Base-by-base conservation (phyloP, 2,888 invertebrate genomes). In the Ormyrus labotus region DNA sequence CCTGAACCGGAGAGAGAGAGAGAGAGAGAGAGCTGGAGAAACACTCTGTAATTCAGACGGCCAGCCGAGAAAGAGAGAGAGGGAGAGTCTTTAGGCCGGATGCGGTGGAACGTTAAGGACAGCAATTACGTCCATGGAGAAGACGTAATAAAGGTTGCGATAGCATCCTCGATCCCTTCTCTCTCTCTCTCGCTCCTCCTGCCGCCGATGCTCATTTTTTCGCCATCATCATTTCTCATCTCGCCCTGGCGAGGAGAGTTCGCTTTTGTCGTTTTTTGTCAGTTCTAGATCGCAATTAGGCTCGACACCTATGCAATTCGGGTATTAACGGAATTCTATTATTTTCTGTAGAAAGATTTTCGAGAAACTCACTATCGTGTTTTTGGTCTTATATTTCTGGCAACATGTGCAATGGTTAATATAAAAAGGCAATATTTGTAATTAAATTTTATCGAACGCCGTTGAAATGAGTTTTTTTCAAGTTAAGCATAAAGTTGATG, bases 81-180 rank as follows among this genome's bases (percentile, higher is more conserved):
- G n/a, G 13, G 13, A 50, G 48, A 34, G 60, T 68, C 69, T 79
- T 83, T 68, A 67, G 84, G 83, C 86, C 86, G 86, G 86, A 86
- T 86, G 86, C 85, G 84, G 84, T 83, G 81, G 84, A 85, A 84
- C 86, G 84, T 83, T 84, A 84, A 84, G 85, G 85, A 86, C 85
- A 85, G 84, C 85, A 85, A 86, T 86, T 85, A 85, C 84, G 83
- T 84, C 84, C 83, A 76, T 80, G 79, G 82, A 78, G 80, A 84
- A 85, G 84, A 85, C 81, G 84, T 84, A 84, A 83, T 85, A 84
- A 85, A 85, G 76, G 79, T 76, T 51, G 67, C 48, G 76, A 77
- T 80, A 68, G 60, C 61, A 65, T 65, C 58, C 67, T 48, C 69
- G 70, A 64, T 65, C 63, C 58, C 67, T 67, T 51, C 48, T 34